These are phyloP conservation scores for Thamnophis sirtalis DNA, from an alignment of 2,113 vertebrate genomes.

Conservation along the genomic window DNA sequence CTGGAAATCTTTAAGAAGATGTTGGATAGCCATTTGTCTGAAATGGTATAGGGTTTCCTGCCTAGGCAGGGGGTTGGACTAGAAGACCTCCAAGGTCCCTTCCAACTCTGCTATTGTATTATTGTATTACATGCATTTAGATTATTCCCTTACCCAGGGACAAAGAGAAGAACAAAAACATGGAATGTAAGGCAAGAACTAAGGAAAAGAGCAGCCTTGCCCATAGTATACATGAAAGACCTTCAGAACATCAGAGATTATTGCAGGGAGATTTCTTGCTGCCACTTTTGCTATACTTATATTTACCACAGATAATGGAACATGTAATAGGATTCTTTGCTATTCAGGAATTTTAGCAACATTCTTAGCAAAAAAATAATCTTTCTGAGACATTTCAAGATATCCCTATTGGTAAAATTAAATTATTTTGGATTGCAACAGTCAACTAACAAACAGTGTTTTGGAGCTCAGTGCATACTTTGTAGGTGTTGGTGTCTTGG, in stretches of 20 bases:
- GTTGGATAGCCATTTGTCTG: no score
- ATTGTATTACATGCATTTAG: no score
- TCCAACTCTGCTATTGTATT: no score
- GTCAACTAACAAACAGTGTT: not conserved
- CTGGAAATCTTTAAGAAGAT: no score
- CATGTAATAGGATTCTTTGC: not conserved
- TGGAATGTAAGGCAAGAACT: not conserved
- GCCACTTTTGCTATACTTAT: not conserved
- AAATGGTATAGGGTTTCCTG: no score
- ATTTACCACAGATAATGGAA: not conserved
- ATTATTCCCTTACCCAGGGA: no score
- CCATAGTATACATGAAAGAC: not conserved
- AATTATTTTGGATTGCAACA: not conserved
- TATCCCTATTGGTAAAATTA: not conserved
- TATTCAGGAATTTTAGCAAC: not conserved
- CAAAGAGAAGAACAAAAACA: not conserved
- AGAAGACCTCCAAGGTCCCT: no score
- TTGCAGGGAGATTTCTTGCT: not conserved
- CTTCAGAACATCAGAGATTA: not conserved
- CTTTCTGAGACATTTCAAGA: not conserved
- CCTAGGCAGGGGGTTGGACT: no score
- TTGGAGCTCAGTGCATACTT: not conserved
- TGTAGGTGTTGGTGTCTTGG: not conserved
- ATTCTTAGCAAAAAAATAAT: not conserved
- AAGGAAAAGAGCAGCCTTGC: not conserved